Evolutionary conservation across 2,888 invertebrate species (phyloP), one percentile per base, ranked within the genome.

Genomic region (Proisotoma minuta): DNA sequence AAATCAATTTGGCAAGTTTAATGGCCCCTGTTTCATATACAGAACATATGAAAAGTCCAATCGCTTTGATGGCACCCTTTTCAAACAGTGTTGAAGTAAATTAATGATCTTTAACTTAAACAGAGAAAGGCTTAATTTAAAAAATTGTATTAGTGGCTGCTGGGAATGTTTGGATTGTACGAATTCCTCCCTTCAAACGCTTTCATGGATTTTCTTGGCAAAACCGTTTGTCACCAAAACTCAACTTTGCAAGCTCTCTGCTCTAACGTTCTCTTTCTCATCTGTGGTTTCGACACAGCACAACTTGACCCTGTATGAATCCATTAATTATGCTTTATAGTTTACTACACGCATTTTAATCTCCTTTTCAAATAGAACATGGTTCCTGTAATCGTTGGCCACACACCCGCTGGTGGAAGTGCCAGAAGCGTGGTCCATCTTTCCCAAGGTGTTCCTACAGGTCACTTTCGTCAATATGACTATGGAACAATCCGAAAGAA

Each of bases 351-450:
- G 34, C 34, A 34, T 34, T 34, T 34, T 34, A 34, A 34, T 34
- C 15, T 8, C 34, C 15, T 34, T 34, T 8, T 8, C 15, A 10
- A 34, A 34, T 34, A 10, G 15, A 34, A 34, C 15, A 15, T 10
- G 15, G 34, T 10, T 34, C 8, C 34, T 34, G n/a, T n/a, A n/a
- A n/a, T n/a, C n/a, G n/a, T 72, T 51, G 70, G 66, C 12, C 73
- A 73, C 47, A 60, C 66, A 1, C 89, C 91, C 0, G 87, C 89
- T 0, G 89, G 89, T 0, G 84, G 87, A 0, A 89, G 89, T 0
- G 83, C 85, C 0, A 86, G 84, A 3, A 22, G 27, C 18, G 29
- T 66, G 26, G 53, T 61, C 12, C 65, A 62, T 22, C 60, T 62
- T 18, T 85, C 80, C 0, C 91, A 91, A 78, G 80, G 76, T 43